Base-by-base conservation (phyloP, 2,113 vertebrate species). In the Euleptes europaea region DNA sequence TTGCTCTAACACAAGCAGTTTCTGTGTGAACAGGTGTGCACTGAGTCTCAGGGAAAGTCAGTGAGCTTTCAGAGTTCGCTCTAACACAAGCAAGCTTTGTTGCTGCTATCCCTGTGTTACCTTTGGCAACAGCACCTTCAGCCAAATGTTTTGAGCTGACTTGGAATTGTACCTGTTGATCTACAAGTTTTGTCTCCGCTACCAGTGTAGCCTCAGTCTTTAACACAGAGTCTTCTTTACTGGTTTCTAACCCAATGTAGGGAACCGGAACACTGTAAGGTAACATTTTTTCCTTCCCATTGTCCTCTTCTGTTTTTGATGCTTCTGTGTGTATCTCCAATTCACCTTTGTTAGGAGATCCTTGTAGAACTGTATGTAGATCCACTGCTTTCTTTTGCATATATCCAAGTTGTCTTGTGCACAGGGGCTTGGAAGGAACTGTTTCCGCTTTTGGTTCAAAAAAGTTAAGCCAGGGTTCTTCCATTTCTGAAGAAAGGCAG, bases 31-130 rank as follows among this genome's bases (percentile, higher is more conserved):
- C 80, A 75, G 91, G 72, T 63, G 84, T 85, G 1, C 83, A 88
- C 71, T 82, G 76, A 28, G 44, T 28, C 7, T 31, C 14, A 26
- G 90, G 83, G 79, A 87, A 85, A 40, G 83, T 47, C 90, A 96
- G 88, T 89, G 40, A 86, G 80, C 87, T 82, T 90, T 96, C 88
- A 83, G 94, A 93, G 82, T 92, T 95, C 85, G 93, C 92, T 85
- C 94, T 95, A n/a, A 89, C 89, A 78, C 51, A 80, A 51, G 81
- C 63, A 91, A 83, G 26, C 2, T 0, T 79, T 60, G 85, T 88
- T 71, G 67, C 23, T n/a, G 54, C 75, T 70, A 76, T 15, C 2
- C 2, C 9, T 65, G 85, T 83, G 28, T 78, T 83, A 78, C 67
- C 35, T 40, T 63, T 82, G 40, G 6, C 60, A 82, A 81, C 4